Evolutionary conservation across 2,797 vertebrate species (phyloP).

Genomic region (Arnoldichthys spilopterus): DNA sequence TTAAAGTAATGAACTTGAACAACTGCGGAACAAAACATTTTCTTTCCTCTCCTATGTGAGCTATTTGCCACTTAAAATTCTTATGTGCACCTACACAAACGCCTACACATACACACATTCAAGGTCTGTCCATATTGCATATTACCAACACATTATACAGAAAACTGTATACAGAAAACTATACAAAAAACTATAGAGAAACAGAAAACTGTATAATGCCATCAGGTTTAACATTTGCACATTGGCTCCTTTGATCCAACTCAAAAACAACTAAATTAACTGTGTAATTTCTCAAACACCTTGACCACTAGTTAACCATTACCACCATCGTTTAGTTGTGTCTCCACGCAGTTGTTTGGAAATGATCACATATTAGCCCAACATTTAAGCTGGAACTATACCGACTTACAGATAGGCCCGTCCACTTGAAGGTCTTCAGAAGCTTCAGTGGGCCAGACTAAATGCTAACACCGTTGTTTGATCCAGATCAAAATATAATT

Average conservation of each 20-base stretch:
- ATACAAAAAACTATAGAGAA: no score
- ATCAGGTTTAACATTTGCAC: background rate
- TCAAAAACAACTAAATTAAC: background rate
- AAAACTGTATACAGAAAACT: background rate
- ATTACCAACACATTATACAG: background rate
- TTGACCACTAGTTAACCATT: background rate
- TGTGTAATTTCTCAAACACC: background rate
- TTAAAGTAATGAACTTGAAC: slow-evolving; percentile 9
- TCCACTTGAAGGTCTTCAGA: background rate
- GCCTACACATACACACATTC: slow-evolving; percentile 8
- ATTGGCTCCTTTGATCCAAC: background rate
- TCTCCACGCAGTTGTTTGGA: background rate
- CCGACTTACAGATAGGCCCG: background rate
- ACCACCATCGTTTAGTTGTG: background rate
- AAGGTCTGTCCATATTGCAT: background rate
- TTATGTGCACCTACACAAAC: slow-evolving; percentile 13
- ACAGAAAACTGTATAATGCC: background rate
- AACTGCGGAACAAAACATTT: background rate
- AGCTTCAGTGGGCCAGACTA: background rate
- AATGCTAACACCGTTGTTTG: background rate
- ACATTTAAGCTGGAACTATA: background rate
- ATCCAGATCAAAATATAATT: background rate
- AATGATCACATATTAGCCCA: background rate
- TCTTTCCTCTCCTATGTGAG: background rate
- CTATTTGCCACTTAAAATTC: slow-evolving; percentile 53